Conservation (phyloP, 2,888 invertebrate species). For the Papilio demoleus region DNA sequence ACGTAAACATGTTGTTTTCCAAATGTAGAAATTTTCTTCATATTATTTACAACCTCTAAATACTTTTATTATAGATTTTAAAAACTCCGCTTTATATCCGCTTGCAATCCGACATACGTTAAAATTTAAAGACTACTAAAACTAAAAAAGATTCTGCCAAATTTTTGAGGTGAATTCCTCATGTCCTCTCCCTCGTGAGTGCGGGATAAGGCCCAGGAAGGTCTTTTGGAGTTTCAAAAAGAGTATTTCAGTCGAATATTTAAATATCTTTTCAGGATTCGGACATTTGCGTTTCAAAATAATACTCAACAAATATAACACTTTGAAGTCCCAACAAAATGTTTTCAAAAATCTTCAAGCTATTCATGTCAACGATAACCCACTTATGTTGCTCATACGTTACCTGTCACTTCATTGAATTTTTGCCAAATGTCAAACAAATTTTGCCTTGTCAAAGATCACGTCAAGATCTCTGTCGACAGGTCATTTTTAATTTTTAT, state of each 20-base stretch:
- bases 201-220: too few species aligned
- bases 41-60: too few species aligned
- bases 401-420: conserved; percentile 38
- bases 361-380: conserved; percentile 26
- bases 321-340: conserved; percentile 24
- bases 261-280: too few species aligned
- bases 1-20: not conserved
- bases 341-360: not conserved
- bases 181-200: too few species aligned
- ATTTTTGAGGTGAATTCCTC: too few species aligned
- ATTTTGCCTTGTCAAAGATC: conserved; percentile 27
- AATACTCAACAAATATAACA: conserved; percentile 1
- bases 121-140: too few species aligned
- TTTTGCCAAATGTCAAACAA: conserved; percentile 35
- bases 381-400: conserved; percentile 32
- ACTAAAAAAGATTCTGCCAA: not conserved
- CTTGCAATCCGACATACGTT: too few species aligned
- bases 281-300: too few species aligned
- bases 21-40: not conserved
- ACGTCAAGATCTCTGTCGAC: conserved; percentile 20
- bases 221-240: too few species aligned
- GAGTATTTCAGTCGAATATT: too few species aligned
- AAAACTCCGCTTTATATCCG: too few species aligned
- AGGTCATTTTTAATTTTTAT: conserved; percentile 19
- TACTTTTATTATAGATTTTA: too few species aligned